Evolutionary conservation across 1,140 invertebrate genomes (phyloP), one percentile per base, ranked within the genome.

Genomic region (Doryteuthis pealeii): DNA sequence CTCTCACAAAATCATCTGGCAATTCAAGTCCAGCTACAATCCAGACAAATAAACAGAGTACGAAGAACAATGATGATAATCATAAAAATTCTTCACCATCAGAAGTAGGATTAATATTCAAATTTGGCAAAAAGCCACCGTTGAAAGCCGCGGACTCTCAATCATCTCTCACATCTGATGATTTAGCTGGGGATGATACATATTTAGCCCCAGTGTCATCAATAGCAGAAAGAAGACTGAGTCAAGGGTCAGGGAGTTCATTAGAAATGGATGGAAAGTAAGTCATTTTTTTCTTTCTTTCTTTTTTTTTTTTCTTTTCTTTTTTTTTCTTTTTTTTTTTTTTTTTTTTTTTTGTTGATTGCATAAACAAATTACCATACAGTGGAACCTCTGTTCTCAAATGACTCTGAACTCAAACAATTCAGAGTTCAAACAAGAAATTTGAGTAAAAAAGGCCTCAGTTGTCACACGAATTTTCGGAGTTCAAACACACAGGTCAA

Each of bases 241-340:
- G 81, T 73, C 77, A 78, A 22, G 77, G 77, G 1, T 83, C 82
- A 33, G 70, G 81, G 31, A 79, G 78, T 68, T 83, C 82, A 54
- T 73, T 75, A 70, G 82, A 83, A 65, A 76, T 82, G 76, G 80
- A 83, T 62, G 22, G 78, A 28, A 79, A 78, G 82, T 83, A 78
- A 45, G 69, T 65, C 5, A 22, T 1, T n/a, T 12, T 22, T 0
- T 32, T 32, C 1, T 32, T 32, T n/a, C 33, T 3, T 18, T n/a
- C 12, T 14, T 70, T n/a, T 33, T 2, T n/a, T 1, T n/a, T 15
- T 62, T 18, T 6, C n/a, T n/a, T n/a, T n/a, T n/a, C n/a, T n/a
- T n/a, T n/a, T n/a, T n/a, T n/a, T n/a, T n/a, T n/a, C n/a, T 6
- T 2, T 62, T 22, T 62, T n/a, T n/a, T n/a, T n/a, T n/a, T n/a